These are phyloP conservation scores for Caenorhabditis japonica DNA, from an alignment of 2,888 invertebrate species.

Conservation along the genomic window DNA sequence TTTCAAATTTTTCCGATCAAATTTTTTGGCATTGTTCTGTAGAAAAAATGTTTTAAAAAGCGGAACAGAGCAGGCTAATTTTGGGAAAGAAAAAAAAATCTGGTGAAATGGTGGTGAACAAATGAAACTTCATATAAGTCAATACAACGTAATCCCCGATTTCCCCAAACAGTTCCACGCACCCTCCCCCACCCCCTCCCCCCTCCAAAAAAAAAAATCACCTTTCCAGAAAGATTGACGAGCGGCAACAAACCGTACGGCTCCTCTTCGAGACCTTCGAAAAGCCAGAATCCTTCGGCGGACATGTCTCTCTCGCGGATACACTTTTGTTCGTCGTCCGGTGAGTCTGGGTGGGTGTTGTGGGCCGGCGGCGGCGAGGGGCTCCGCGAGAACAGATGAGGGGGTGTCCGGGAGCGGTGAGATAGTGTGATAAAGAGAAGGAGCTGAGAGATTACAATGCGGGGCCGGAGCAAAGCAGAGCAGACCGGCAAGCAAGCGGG, in stretches of 20 bases:
- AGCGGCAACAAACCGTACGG: constrained; percentile 76
- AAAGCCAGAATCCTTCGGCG: constrained; percentile 75
- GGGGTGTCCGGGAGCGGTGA: constrained; percentile 36
- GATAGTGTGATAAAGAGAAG: constrained; percentile 17
- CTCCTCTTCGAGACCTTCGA: constrained; percentile 75
- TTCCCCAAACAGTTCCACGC: no score
- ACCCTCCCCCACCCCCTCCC: no score
- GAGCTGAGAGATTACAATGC: constrained; percentile 43
- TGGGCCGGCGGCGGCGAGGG: constrained; percentile 15
- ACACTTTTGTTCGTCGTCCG: no score
- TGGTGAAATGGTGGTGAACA: no score
- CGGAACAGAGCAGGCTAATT: no score
- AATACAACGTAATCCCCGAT: no score
- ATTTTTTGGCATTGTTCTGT: no score
- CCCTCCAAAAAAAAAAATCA: constrained; percentile 9
- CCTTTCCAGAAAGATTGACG: constrained; percentile 73
- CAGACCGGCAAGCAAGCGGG: constrained; percentile 8
- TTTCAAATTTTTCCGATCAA: no score
- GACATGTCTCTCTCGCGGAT: no score
- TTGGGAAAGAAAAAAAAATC: no score
- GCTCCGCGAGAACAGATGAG: constrained; percentile 41
- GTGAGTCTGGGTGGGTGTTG: constrained; percentile 17
- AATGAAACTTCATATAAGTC: no score
- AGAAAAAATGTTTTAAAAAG: no score
- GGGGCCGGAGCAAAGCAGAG: constrained; percentile 15